Percentiles rank a stretch among this genome's conserved stretches.
Conservation (phyloP, 2,797 vertebrate species). For the Girardinus metallicus region DNA sequence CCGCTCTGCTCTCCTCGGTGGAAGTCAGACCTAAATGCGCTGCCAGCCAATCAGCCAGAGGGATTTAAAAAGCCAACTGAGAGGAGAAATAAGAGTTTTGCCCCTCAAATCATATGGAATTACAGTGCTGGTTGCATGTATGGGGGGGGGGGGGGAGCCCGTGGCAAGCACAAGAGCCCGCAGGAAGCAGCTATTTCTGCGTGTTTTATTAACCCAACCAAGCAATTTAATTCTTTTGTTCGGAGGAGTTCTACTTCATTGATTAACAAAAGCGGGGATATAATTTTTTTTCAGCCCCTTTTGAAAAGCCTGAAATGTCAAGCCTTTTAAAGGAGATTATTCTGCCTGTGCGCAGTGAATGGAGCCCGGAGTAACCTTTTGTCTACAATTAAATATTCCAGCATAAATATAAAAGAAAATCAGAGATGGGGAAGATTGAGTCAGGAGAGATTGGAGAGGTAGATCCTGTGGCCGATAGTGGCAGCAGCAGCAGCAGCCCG, state of each 20-base stretch:
- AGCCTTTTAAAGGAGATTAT: constrained; percentile 99
- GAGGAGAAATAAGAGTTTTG: constrained; percentile 99
- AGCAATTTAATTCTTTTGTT: constrained; percentile 99
- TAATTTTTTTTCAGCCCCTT: constrained; percentile 99
- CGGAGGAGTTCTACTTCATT: constrained; percentile 99
- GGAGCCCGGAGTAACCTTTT: constrained; percentile 99
- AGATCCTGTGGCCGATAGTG: constrained; percentile 99
- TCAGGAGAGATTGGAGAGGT: constrained; percentile 99
- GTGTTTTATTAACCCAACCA: constrained; percentile 99
- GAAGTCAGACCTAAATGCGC: constrained; percentile 94
- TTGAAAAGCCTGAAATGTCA: constrained; percentile 99
- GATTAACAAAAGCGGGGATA: constrained; percentile 99
- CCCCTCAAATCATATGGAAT: constrained; percentile 99
- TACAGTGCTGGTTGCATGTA: constrained; percentile 97
- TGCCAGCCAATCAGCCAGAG: constrained; percentile 86
- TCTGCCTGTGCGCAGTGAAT: constrained; percentile 99
- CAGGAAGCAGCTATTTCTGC: constrained; percentile 99
- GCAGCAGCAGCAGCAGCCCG: constrained; percentile 93
- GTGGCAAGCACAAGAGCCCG: constrained; percentile 97
- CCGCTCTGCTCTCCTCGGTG: constrained; percentile 69
- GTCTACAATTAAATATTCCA: constrained; percentile 99
- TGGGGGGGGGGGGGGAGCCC: constrained; percentile 83
- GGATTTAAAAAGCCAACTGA: constrained; percentile 99
- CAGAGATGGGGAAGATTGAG: constrained; percentile 99
- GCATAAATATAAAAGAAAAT: constrained; percentile 99